These are phyloP conservation scores for Mythimna pallens DNA, from an alignment of 2,888 invertebrate genomes.

Conservation along the genomic window DNA sequence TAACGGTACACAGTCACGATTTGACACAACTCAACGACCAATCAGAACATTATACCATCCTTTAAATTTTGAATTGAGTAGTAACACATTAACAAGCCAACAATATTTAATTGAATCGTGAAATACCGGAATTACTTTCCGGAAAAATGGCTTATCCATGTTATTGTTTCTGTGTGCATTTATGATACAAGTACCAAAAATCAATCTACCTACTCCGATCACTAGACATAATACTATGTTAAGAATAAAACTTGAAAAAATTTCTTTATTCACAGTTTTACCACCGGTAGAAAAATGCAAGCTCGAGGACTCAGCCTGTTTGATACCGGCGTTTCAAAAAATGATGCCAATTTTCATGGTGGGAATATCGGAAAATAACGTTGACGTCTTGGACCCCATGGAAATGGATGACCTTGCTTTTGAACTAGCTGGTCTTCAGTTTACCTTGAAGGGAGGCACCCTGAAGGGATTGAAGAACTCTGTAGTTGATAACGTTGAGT, in stretches of 20 bases:
- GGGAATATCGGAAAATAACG: constrained; percentile 67
- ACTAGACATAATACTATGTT: too few species aligned
- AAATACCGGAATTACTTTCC: too few species aligned
- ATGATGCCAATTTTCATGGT: constrained; percentile 63
- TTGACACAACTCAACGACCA: too few species aligned
- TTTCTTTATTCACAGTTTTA: constrained; percentile 37
- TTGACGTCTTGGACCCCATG: constrained; percentile 68
- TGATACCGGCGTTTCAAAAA: constrained; percentile 61
- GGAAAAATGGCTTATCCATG: too few species aligned
- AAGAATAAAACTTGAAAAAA: background rate
- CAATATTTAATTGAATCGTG: too few species aligned
- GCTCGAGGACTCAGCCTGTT: constrained; percentile 61
- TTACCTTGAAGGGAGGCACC: constrained; percentile 59
- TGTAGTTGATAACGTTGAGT: constrained; percentile 53
- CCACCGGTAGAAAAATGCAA: constrained; percentile 58
- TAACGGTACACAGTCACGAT: too few species aligned
- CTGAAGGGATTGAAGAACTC: constrained; percentile 62
- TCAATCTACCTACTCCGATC: too few species aligned
- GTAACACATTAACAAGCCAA: too few species aligned
- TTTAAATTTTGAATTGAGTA: too few species aligned
- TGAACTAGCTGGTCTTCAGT: constrained; percentile 69
- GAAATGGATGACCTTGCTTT: constrained; percentile 63
- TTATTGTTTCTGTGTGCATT: too few species aligned
- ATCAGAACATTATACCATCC: too few species aligned
- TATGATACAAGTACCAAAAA: too few species aligned